Conservation (phyloP, 1,140 invertebrate species). For the Macrobrachium nipponense region DNA sequence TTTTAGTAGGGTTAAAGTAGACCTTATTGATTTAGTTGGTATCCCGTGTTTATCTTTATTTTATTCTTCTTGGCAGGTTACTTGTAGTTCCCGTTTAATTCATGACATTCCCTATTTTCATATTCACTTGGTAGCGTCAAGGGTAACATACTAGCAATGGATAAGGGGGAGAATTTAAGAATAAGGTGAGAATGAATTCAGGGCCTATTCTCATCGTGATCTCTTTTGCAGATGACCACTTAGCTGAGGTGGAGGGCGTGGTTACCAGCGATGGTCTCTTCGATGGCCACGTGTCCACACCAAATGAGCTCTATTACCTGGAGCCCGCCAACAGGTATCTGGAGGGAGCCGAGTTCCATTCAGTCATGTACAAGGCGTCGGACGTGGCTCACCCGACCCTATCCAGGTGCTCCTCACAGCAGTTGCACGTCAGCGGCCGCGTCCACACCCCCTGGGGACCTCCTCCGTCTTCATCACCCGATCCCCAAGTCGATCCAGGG, state of each 20-base stretch:
- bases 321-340: conserved; percentile 77
- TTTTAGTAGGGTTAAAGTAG: background rate
- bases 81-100: too few species aligned
- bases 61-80: too few species aligned
- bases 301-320: conserved; percentile 84
- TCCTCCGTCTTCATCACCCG: background rate
- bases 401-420: conserved; percentile 72
- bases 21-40: too few species aligned
- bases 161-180: too few species aligned
- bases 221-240: conserved; percentile 81
- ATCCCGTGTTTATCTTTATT: too few species aligned
- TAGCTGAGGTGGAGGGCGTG: conserved; percentile 85
- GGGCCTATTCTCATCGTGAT: conserved; percentile 26
- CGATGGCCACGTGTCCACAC: conserved; percentile 86
- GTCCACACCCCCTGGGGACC: conserved; percentile 48
- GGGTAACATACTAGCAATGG: too few species aligned
- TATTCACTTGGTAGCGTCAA: too few species aligned
- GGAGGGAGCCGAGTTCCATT: conserved; percentile 74
- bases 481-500: conserved; percentile 6
- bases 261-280: conserved; percentile 88
- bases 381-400: conserved; percentile 78
- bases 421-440: conserved; percentile 69
- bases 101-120: too few species aligned
- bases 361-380: conserved; percentile 84
- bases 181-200: background rate